These are phyloP conservation scores for Ceryle rudis DNA, from an alignment of 2,797 vertebrate species.

Conservation along the genomic window DNA sequence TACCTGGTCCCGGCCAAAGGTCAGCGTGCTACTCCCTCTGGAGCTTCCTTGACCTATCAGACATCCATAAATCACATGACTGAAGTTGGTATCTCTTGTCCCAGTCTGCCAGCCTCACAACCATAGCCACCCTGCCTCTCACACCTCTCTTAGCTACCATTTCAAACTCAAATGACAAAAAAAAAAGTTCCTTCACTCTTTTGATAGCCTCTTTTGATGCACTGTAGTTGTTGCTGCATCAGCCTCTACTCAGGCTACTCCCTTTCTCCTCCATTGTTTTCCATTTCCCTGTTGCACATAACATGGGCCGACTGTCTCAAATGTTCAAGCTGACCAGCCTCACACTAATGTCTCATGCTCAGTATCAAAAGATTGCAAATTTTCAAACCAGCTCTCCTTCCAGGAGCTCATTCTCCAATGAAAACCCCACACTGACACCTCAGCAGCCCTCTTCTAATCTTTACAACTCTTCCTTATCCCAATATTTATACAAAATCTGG, in stretches of 20 bases:
- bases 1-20: fast-evolving
- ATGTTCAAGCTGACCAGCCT: background rate
- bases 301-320: background rate
- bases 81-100: background rate
- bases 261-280: background rate
- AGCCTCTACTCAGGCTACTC: background rate
- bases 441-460: background rate
- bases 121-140: background rate
- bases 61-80: background rate
- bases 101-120: background rate
- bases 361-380: background rate
- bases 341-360: background rate
- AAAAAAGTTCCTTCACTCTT: background rate
- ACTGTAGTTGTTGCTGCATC: background rate
- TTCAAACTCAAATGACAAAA: background rate
- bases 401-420: background rate
- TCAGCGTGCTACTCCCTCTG: fast-evolving
- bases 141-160: background rate
- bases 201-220: background rate
- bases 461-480: background rate
- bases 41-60: background rate
- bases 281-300: background rate
- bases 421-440: background rate
- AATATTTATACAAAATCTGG: background rate
- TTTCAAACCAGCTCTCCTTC: background rate